A percentile compares a stretch with the other conserved stretches of the same genome.
Evolutionary conservation across 2,113 vertebrate genomes (phyloP).

Genomic region (Hyperopisus bebe): DNA sequence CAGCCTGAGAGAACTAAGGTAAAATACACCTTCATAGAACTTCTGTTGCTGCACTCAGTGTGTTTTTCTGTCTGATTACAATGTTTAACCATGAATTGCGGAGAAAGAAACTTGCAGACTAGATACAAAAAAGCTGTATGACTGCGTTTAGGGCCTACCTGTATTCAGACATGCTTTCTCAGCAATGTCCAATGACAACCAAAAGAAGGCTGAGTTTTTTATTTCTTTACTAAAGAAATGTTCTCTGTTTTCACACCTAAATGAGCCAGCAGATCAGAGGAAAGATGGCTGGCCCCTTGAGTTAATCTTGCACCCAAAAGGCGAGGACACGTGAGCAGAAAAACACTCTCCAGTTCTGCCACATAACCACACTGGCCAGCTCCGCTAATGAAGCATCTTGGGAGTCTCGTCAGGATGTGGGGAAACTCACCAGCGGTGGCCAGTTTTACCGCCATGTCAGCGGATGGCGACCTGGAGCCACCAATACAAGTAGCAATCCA

Average conservation of each 20-base stretch:
- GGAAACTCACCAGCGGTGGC: not conserved
- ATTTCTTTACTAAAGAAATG: not conserved
- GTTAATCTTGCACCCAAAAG: slow-evolving; percentile 33
- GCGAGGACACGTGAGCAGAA: slow-evolving; percentile 41
- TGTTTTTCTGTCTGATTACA: not conserved
- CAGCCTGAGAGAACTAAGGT: not conserved
- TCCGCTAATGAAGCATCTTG: slow-evolving; percentile 55
- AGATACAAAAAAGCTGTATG: not conserved
- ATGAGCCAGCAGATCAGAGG: not conserved
- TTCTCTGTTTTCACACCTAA: not conserved
- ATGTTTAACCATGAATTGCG: not conserved
- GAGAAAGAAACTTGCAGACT: not conserved
- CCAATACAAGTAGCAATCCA: not conserved
- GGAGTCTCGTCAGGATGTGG: slow-evolving; percentile 38
- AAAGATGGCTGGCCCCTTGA: not conserved
- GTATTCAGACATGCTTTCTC: not conserved
- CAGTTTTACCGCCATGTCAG: not conserved
- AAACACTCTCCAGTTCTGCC: slow-evolving; percentile 49
- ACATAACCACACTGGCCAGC: slow-evolving; percentile 48
- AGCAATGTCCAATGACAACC: not conserved
- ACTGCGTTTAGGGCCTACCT: not conserved
- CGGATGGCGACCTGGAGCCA: not conserved
- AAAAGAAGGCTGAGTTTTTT: not conserved
- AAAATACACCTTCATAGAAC: not conserved
- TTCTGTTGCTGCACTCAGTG: not conserved